phyloP scores from a whole-genome alignment of 2,797 vertebrate species.

The Orientallactaga sibirica region DNA sequence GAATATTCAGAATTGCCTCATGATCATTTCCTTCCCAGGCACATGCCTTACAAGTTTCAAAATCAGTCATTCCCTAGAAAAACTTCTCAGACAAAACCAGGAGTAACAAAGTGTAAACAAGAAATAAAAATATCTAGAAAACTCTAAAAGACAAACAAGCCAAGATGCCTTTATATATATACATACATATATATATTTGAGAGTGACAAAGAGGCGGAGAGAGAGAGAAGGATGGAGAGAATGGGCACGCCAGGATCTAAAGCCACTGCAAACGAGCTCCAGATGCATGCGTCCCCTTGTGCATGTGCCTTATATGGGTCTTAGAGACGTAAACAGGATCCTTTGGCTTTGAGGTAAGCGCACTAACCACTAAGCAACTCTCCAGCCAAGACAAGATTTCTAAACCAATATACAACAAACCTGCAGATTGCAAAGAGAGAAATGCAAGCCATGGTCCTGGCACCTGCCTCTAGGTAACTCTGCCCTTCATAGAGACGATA shows the following conservation, averaged over 20 bases:
- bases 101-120: constrained; percentile 60
- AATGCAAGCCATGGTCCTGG: accelerated
- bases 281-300: no score
- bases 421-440: neutral
- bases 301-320: no score
- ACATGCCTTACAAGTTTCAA: neutral
- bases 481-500: no score
- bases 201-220: no score
- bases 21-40: constrained; percentile 33
- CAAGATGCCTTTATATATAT: neutral
- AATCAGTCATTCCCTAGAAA: constrained; percentile 45
- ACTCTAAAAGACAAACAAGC: constrained; percentile 8
- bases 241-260: no score
- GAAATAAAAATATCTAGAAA: neutral
- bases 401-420: neutral
- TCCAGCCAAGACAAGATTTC: neutral
- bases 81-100: constrained; percentile 51
- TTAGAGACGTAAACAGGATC: no score
- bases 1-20: neutral
- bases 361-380: no score
- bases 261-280: no score
- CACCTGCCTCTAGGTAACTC: no score
- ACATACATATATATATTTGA: no score
- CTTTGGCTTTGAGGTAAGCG: no score
- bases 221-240: no score